phyloP scores from a whole-genome alignment of 2,113 vertebrate species.

The Lipotes vexillifer region DNA sequence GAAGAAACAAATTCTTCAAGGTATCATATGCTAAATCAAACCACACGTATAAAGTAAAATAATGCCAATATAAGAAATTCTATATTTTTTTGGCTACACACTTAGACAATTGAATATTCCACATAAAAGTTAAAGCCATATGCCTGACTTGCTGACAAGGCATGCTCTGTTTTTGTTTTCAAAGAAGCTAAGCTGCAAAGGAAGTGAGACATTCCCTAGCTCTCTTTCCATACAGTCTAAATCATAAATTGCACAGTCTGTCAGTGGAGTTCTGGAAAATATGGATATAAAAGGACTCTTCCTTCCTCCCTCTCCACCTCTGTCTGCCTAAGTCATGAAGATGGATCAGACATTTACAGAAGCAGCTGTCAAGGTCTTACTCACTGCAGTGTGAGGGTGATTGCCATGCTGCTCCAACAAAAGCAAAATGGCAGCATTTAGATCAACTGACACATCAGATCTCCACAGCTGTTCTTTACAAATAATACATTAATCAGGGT shows the following conservation, averaged over 20 bases:
- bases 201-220: not conserved
- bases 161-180: not conserved
- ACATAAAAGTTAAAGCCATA: not conserved
- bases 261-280: not conserved
- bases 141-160: not conserved
- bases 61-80: not conserved
- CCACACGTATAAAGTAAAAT: not conserved
- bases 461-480: conserved; percentile 31
- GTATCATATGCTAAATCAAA: not conserved
- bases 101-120: not conserved
- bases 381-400: not conserved
- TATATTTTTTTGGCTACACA: not conserved
- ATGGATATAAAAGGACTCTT: not conserved
- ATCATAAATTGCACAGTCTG: not conserved
- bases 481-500: not conserved
- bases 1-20: not conserved
- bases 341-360: not conserved
- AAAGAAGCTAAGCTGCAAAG: conserved; percentile 5
- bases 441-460: conserved; percentile 47
- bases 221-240: not conserved
- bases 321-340: not conserved
- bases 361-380: not conserved
- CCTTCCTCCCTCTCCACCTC: not conserved
- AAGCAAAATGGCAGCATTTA: conserved; percentile 50
- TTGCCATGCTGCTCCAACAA: not conserved